Conservation (phyloP, 2,113 vertebrate genomes). For the Larimichthys crocea region DNA sequence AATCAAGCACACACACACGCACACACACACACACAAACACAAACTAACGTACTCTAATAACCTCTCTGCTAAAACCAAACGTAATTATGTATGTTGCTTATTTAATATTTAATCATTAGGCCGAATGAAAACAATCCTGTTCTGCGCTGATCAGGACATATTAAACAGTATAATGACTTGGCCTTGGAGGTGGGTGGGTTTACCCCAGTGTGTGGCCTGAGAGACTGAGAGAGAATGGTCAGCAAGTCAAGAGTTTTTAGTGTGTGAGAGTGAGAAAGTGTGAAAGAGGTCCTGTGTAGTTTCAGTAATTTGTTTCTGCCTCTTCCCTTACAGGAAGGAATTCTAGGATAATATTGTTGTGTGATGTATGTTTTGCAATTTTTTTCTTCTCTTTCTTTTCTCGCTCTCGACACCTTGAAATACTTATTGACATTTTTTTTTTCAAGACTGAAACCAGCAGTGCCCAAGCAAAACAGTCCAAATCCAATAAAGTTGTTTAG, state of each 20-base stretch:
- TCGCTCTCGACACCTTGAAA: slow-evolving; percentile 37
- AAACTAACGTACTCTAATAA: slow-evolving; percentile 68
- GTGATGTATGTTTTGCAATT: slow-evolving; percentile 22
- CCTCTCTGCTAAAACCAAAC: slow-evolving; percentile 72
- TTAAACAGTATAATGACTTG: slow-evolving; percentile 66
- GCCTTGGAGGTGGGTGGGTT: slow-evolving; percentile 54
- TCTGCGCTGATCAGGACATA: slow-evolving; percentile 65
- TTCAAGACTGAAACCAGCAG: slow-evolving; percentile 28
- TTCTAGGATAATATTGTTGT: slow-evolving; percentile 9
- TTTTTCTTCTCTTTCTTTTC: slow-evolving; percentile 4
- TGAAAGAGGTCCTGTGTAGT: slow-evolving; percentile 8
- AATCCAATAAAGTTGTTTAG: slow-evolving; percentile 64
- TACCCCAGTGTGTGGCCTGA: slow-evolving; percentile 62
- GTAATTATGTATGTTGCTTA: slow-evolving; percentile 72
- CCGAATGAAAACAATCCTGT: slow-evolving; percentile 74
- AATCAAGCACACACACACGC: slow-evolving; percentile 29
- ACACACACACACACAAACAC: slow-evolving; percentile 34
- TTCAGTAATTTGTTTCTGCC: slow-evolving; percentile 34
- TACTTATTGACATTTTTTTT: slow-evolving; percentile 40
- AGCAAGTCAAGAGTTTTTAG: slow-evolving; percentile 12
- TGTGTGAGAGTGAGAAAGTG: neutral
- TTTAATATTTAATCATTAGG: slow-evolving; percentile 82
- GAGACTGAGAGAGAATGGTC: slow-evolving; percentile 21
- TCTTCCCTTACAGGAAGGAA: slow-evolving; percentile 18
- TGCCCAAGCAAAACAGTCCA: slow-evolving; percentile 34